These are phyloP conservation scores for Hyposoter dolosus DNA, from an alignment of 2,888 invertebrate species.

Conservation along the genomic window DNA sequence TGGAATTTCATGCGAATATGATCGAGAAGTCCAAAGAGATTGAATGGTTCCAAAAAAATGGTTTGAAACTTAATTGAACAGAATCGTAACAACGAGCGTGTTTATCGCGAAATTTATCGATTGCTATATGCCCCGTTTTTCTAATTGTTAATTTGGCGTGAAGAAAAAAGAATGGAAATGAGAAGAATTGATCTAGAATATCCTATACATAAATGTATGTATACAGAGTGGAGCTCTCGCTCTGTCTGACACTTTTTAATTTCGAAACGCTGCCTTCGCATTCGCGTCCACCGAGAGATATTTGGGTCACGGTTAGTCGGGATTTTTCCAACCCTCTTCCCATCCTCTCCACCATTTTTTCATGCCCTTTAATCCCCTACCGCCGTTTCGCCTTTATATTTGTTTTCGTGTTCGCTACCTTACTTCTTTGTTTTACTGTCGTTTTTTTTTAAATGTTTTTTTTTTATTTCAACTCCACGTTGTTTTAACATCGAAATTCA, in stretches of 20 bases:
- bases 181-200: not conserved
- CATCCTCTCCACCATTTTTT: not conserved
- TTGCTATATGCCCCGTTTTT: no score
- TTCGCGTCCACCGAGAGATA: conserved; percentile 66
- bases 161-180: not conserved
- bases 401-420: conserved; percentile 38
- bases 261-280: conserved; percentile 68
- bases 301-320: conserved; percentile 69
- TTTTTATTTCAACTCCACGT: conserved; percentile 11
- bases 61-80: no score
- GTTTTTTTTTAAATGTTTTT: not conserved
- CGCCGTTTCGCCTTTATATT: conserved; percentile 43
- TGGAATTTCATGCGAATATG: no score
- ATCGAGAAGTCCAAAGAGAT: no score
- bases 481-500: conserved; percentile 15
- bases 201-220: not conserved
- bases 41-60: no score
- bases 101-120: no score
- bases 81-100: no score
- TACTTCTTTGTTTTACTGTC: conserved; percentile 24
- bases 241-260: conserved; percentile 69
- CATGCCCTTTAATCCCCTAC: conserved; percentile 18
- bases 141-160: not conserved
- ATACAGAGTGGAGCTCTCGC: conserved; percentile 1
- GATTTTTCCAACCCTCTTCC: conserved; percentile 34